A percentile compares a stretch with the other conserved stretches of the same genome.
phyloP scores from a whole-genome alignment of 92 coral and sea anemone genomes.

The Porites divaricata region DNA sequence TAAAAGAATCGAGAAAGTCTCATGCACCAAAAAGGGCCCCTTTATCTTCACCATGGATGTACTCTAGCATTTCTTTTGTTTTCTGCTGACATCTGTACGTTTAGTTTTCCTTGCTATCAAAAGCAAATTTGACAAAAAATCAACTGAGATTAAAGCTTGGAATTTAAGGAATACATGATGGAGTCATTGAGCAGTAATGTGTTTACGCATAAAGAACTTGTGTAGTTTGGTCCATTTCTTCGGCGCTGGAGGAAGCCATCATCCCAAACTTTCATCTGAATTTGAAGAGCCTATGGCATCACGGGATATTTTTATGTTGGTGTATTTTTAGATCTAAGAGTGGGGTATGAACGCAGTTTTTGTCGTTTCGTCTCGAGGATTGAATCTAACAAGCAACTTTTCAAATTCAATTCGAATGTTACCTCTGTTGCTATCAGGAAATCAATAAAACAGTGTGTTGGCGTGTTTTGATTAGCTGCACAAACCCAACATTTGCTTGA shows the following conservation, averaged over 20 bases:
- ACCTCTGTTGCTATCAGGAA: too few relatives aligned
- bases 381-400: too few relatives aligned
- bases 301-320: background rate
- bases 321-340: background rate
- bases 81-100: too few relatives aligned
- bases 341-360: background rate
- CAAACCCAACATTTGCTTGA: too few relatives aligned
- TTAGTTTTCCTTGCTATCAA: background rate
- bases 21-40: too few relatives aligned
- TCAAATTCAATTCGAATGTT: too few relatives aligned
- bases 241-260: background rate
- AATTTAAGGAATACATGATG: conserved; percentile 9
- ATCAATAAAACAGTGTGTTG: too few relatives aligned
- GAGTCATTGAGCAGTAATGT: background rate
- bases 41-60: too few relatives aligned
- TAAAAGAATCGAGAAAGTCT: too few relatives aligned
- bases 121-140: background rate
- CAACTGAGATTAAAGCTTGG: background rate
- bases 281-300: too few relatives aligned
- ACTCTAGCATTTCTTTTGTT: too few relatives aligned
- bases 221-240: background rate
- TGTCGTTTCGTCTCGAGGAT: background rate
- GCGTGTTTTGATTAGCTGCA: too few relatives aligned
- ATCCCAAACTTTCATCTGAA: background rate
- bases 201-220: background rate